These are phyloP conservation scores for Spinus olivaceus DNA, from an alignment of 2,797 vertebrate genomes.

Conservation along the genomic window DNA sequence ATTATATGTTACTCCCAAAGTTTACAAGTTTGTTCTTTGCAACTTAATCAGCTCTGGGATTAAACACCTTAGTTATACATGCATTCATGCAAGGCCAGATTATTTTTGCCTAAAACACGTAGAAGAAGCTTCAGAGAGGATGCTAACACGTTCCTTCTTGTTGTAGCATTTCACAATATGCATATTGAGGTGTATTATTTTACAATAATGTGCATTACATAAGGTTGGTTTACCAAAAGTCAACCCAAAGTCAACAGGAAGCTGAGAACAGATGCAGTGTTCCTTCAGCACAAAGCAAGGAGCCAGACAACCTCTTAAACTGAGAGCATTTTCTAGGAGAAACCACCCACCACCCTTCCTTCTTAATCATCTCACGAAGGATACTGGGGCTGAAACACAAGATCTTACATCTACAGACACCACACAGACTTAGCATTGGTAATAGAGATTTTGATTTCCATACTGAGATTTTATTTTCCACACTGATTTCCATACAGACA, in stretches of 20 bases:
- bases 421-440: neutral
- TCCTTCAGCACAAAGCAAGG: neutral
- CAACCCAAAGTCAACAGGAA: slow-evolving; percentile 6
- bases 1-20: neutral
- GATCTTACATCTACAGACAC: neutral
- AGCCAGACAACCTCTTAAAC: slow-evolving; percentile 14
- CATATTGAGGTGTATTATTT: neutral
- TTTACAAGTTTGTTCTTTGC: neutral
- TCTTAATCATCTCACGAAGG: neutral
- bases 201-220: neutral
- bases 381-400: neutral
- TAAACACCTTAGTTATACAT: neutral
- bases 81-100: neutral
- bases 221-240: neutral
- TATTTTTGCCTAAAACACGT: neutral
- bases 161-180: neutral
- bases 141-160: neutral
- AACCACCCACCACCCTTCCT: neutral
- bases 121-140: neutral
- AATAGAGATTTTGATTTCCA: neutral
- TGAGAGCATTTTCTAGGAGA: neutral
- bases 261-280: neutral
- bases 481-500: neutral
- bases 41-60: neutral
- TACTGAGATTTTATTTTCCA: neutral